Evolutionary conservation across 2,113 vertebrate species (phyloP), one percentile per base, ranked within the genome.

Genomic region (Dolichotis patagonum): DNA sequence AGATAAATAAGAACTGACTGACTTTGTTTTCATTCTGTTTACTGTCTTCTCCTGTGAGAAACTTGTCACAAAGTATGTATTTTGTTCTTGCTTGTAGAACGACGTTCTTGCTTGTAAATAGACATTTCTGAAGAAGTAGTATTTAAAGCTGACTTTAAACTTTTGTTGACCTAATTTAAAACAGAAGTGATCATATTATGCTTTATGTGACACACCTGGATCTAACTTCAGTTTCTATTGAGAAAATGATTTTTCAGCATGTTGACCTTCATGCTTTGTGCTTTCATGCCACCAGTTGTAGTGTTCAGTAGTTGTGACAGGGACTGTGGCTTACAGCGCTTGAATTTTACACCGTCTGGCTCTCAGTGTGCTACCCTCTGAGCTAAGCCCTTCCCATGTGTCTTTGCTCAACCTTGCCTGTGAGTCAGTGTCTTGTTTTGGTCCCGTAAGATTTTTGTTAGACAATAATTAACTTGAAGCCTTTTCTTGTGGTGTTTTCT

Each of bases 151-250:
- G 35, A 95, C 32, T 82, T 92, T 58, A 89, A 90, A 75, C 4
- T 46, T 97, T 52, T 73, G 58, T 85, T 93, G 88, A 94, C 62
- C 17, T 87, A 90, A 56, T 73, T 86, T 87, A 83, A 83, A 90
- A 87, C 20, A 80, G 90, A 90, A 41, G 54, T 20, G 24, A 87
- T 56, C 16, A 30, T 56, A 16, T 85, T 28, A 58, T 86, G n/a
- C 46, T 28, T 89, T 73, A 30, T 85, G 9, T 58, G 91, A 89
- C 9, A 85, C 28, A 58, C 16, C 22, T 85, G 28, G 38, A 65
- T 71, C 54, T 60, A 85, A 58, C 38, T 95, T 86, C 5, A 38
- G 20, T 84, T 88, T 84, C 94, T 92, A 60, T 82, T 26, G 22
- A 67, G 83, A 90, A 65, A 84, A 38, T 43, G 7, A n/a, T 87